Base-by-base conservation (phyloP, 2,113 vertebrate species). In the Mandrillus leucophaeus region DNA sequence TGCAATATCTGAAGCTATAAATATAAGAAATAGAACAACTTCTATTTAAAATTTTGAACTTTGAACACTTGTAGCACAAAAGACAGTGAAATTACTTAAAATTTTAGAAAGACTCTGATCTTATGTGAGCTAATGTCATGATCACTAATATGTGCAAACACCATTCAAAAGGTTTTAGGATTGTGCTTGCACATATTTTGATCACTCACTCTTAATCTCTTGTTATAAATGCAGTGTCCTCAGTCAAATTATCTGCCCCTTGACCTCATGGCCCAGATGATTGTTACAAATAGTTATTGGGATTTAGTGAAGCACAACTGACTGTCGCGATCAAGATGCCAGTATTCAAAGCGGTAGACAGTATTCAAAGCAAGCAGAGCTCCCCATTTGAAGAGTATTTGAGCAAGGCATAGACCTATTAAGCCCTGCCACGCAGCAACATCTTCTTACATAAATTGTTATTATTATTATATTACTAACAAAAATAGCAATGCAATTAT, bases 61-160 rank as follows among this genome's bases (percentile, higher is more conserved):
- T 75, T 32, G 22, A 76, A 43, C n/a, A 70, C 66, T 66, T 35
- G 48, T 4, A 45, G 8, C 14, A 64, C 22, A 50, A 45, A 64
- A 86, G 7, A 10, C 14, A 66, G 40, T 57, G 59, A 68, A 52
- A 88, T 61, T 14, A n/a, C 45, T 72, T 85, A 43, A n/a, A 50
- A 59, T 27, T 76, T n/a, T 81, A 25, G 40, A 57, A 89, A 70
- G 40, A 8, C 17, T 92, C 16, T 64, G 45, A 32, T 52, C 14
- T 40, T 66, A 17, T 27, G 16, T 38, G 59, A 40, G 18, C 13
- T 22, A 45, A 14, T 2, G 8, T 22, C 48, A 8, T n/a, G 48
- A 38, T 50, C 2, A 6, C 10, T 23, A 35, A 55, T 0, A 30
- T 0, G 5, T n/a, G 11, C 22, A 30, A 25, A 10, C 12, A 18